Base-by-base conservation (phyloP, 2,113 vertebrate genomes). In the Pachycephala philippinensis region DNA sequence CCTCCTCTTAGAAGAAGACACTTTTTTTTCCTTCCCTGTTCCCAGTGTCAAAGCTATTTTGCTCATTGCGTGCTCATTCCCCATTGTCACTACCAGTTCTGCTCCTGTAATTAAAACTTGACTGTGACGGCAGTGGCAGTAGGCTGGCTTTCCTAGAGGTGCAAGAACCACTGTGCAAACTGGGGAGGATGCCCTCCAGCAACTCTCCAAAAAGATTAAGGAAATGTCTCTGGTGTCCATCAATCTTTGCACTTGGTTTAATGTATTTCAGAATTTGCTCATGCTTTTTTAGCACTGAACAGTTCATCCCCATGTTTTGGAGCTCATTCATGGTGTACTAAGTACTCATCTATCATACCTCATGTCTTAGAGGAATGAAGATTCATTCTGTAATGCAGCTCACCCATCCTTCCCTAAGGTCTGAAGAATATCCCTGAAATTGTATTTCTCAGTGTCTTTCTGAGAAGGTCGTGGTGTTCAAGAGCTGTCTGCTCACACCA, bases 131-230 rank as follows among this genome's bases (percentile, higher is more conserved):
- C 79, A 78, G 71, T 81, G 83, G 64, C 92, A 96, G 56, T 45
- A 71, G 64, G 31, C 69, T 86, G 79, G 26, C 56, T 95, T 84
- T 96, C 91, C 81, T 69, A 74, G 78, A 84, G 57, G 79, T 84
- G 86, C 71, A 82, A 95, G 92, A 50, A 78, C 72, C 76, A 33
- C 77, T 74, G 82, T 66, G 54, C 84, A 78, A 91, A 65, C 68
- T 33, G 74, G 64, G 74, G 45, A 93, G 35, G 61, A 92, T 84
- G 61, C 95, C 95, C 89, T 97, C 87, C 94, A 95, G 94, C 93
- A 79, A 56, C 69, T 95, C 83, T 97, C 76, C 89, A 84, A 39
- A 61, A 95, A 92, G 91, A 97, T 97, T 95, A 96, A 95, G 91
- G 80, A 87, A 93, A 87, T 24, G 91, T 96, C 95, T 92, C 94